These are phyloP conservation scores for Halichondria panicea DNA, from an alignment of 37 sponge, comb jelly and placozoan species.

Conservation along the genomic window DNA sequence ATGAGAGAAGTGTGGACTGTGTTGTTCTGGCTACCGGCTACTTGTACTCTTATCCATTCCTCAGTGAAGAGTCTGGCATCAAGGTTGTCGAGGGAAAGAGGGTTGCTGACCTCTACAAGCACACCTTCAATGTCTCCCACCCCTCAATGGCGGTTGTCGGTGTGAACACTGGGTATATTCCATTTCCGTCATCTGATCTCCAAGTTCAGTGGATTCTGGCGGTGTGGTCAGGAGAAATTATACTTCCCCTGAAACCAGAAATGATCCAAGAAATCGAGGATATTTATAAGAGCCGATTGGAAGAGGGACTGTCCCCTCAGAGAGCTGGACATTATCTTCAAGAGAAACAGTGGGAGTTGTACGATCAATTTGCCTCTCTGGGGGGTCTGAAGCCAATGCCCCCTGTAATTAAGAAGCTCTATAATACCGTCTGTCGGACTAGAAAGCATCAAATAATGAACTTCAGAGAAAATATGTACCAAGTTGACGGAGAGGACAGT, in stretches of 20 bases:
- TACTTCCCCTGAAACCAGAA: constrained; percentile 55
- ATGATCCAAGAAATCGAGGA: constrained; percentile 49
- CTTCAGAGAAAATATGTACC: no score
- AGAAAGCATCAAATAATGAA: no score
- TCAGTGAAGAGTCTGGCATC: constrained; percentile 49
- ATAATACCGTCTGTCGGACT: no score
- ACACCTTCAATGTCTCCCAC: constrained; percentile 56
- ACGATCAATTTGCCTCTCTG: constrained; percentile 21
- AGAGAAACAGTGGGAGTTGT: constrained; percentile 52
- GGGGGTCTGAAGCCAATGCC: constrained; percentile 19
- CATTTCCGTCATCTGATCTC: constrained; percentile 45
- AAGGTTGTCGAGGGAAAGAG: constrained; percentile 15
- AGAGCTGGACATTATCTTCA: constrained; percentile 52
- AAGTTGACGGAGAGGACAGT: no score
- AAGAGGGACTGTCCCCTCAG: constrained; percentile 22
- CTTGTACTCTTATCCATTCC: constrained; percentile 68
- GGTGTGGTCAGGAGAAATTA: constrained; percentile 47
- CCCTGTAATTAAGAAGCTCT: constrained; percentile 26
- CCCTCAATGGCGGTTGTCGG: constrained; percentile 78
- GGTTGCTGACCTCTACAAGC: constrained; percentile 71
- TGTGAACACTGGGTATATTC: constrained; percentile 17
- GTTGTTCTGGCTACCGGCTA: constrained; percentile 81
- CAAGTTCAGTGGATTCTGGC: constrained; percentile 52
- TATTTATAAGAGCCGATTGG: constrained; percentile 26
- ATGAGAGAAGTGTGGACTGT: constrained; percentile 18